A percentile compares a stretch with the other conserved stretches of the same genome.
Evolutionary conservation across 2,888 invertebrate genomes (phyloP).

Genomic region (Drosophila hamatofila): DNA sequence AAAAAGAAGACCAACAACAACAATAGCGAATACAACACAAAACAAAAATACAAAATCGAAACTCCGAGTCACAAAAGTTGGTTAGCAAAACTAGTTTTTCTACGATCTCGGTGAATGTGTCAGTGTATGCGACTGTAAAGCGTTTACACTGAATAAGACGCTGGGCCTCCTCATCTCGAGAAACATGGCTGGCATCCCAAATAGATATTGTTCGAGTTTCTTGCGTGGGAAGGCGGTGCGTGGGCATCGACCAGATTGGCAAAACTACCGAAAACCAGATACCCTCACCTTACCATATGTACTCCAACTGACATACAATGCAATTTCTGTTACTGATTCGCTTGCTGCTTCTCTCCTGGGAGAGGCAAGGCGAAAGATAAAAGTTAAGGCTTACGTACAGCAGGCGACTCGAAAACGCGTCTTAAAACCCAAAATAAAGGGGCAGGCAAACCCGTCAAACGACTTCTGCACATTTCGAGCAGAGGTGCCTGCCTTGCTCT

Average conservation of each 20-base stretch:
- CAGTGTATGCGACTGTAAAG: slow-evolving; percentile 20
- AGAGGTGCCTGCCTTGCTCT: slow-evolving; percentile 48
- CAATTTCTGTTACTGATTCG: slow-evolving; percentile 26
- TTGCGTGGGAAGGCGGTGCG: slow-evolving; percentile 70
- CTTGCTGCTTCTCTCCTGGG: slow-evolving; percentile 41
- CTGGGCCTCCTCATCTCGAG: slow-evolving; percentile 40
- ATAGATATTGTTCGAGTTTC: slow-evolving; percentile 44
- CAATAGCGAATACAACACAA: slow-evolving; percentile 39
- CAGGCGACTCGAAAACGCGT: slow-evolving; percentile 40
- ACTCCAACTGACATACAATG: slow-evolving; percentile 52
- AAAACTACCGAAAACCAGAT: slow-evolving; percentile 20
- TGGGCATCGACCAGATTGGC: slow-evolving; percentile 48
- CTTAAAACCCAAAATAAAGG: slow-evolving; percentile 54
- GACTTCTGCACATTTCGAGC: slow-evolving; percentile 81
- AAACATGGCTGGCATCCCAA: slow-evolving; percentile 68
- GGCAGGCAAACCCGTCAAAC: slow-evolving; percentile 66
- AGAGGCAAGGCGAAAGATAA: slow-evolving; percentile 50
- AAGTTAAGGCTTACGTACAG: slow-evolving; percentile 42
- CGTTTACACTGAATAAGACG: slow-evolving; percentile 66
- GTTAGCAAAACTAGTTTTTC: slow-evolving; percentile 75
- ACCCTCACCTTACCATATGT: slow-evolving; percentile 25
- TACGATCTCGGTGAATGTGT: slow-evolving; percentile 43
- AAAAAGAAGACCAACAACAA: slow-evolving; percentile 26
- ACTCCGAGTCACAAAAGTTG: slow-evolving; percentile 72
- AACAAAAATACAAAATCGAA: slow-evolving; percentile 49